Percentiles rank a stretch among this genome's conserved stretches.
Evolutionary conservation across 2,113 vertebrate species (phyloP).

Genomic region (Gila orcuttii): DNA sequence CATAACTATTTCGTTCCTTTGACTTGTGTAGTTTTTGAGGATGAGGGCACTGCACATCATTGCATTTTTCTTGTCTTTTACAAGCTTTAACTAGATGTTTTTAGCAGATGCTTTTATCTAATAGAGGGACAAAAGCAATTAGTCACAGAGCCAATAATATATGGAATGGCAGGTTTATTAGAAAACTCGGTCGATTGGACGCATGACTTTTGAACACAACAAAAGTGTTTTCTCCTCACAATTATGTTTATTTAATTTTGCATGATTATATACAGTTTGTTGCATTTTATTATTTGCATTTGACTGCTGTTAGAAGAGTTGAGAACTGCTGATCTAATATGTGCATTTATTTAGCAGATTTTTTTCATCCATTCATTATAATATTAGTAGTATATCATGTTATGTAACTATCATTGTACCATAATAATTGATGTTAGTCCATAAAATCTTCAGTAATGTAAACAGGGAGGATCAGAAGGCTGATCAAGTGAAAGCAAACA

Average conservation of each 20-base stretch:
- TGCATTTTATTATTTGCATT: background rate
- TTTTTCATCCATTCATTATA: background rate
- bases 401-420: background rate
- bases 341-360: background rate
- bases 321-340: background rate
- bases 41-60: background rate
- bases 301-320: background rate
- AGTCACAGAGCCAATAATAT: too few relatives aligned
- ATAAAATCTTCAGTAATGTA: background rate
- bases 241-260: background rate
- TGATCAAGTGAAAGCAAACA: slow-evolving; percentile 20
- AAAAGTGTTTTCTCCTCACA: too few relatives aligned
- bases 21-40: background rate
- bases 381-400: background rate
- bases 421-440: background rate
- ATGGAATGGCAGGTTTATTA: too few relatives aligned
- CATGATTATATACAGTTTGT: background rate
- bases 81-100: too few relatives aligned
- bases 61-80: background rate
- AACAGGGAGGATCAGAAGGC: background rate
- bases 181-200: too few relatives aligned
- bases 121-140: too few relatives aligned
- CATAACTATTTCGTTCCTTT: too few relatives aligned
- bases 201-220: too few relatives aligned
- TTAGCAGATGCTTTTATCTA: too few relatives aligned